Evolutionary conservation across 2,113 vertebrate genomes (phyloP).

Genomic region (Ctenodactylus gundi): DNA sequence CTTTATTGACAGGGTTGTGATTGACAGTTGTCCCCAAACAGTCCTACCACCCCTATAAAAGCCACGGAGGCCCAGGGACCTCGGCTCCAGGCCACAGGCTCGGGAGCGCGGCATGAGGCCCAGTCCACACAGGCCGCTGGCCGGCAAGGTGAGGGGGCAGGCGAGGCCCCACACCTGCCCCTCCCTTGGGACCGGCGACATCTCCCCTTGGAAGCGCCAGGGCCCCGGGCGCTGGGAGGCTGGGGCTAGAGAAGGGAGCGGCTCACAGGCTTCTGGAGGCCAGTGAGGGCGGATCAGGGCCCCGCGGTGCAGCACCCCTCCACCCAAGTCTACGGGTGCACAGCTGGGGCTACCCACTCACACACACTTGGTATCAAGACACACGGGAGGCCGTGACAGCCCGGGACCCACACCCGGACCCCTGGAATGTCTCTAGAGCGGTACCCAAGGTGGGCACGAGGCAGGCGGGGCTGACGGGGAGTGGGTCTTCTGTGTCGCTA

Average conservation of each 20-base stretch:
- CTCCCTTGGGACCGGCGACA: not conserved
- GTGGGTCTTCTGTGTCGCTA: conserved; percentile 78
- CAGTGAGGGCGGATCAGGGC: not conserved
- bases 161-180: not conserved
- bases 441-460: not conserved
- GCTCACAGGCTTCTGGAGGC: not conserved
- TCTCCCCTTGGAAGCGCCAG: not conserved
- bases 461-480: not conserved
- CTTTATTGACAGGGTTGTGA: conserved; percentile 59
- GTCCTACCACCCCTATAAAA: not conserved
- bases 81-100: not conserved
- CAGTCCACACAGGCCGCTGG: not conserved
- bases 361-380: not conserved
- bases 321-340: not conserved
- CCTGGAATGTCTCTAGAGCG: conserved; percentile 64
- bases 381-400: not conserved
- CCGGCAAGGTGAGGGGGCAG: not conserved
- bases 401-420: conserved; percentile 56
- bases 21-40: not conserved
- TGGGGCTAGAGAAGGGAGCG: not conserved
- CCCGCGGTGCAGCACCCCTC: not conserved
- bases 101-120: not conserved
- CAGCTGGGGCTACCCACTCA: not conserved
- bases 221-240: not conserved
- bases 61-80: too few relatives aligned